These are phyloP conservation scores for Dryobota labecula DNA, from an alignment of 2,888 invertebrate species.

Conservation along the genomic window DNA sequence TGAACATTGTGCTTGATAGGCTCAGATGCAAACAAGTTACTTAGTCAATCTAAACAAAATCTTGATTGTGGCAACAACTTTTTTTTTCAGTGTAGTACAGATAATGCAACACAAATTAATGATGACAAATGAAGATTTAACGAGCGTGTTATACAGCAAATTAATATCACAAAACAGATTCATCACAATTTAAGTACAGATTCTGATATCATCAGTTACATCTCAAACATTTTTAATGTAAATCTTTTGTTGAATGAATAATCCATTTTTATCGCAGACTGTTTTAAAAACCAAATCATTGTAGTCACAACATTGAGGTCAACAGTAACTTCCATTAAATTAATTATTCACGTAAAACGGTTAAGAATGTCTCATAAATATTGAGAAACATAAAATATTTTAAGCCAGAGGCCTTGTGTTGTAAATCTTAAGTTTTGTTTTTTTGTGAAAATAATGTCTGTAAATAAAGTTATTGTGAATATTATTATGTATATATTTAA, in stretches of 20 bases:
- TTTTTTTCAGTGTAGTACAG: too few relatives aligned
- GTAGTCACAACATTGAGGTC: conserved; percentile 56
- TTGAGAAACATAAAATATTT: conserved; percentile 68
- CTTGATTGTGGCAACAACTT: too few relatives aligned
- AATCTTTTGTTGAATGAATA: conserved; percentile 23
- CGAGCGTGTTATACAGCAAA: neutral
- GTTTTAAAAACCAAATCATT: conserved; percentile 59
- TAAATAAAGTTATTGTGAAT: conserved; percentile 7
- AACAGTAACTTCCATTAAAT: conserved; percentile 69
- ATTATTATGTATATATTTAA: neutral
- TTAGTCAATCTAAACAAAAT: too few relatives aligned
- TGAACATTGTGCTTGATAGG: too few relatives aligned
- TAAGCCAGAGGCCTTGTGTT: conserved; percentile 6
- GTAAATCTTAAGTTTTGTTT: conserved; percentile 29
- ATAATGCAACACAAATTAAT: conserved; percentile 5
- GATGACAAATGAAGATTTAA: conserved; percentile 16
- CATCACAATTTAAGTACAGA: conserved; percentile 21
- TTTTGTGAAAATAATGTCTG: conserved; percentile 11
- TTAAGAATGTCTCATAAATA: conserved; percentile 71
- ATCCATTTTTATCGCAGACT: conserved; percentile 37
- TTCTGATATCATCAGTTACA: conserved; percentile 5
- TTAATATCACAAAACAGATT: conserved; percentile 9
- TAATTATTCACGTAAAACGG: conserved; percentile 70
- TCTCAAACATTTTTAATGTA: conserved; percentile 7
- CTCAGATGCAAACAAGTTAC: too few relatives aligned